Base-by-base conservation (phyloP, 2,888 invertebrate genomes). In the Onthophagus sagittarius region DNA sequence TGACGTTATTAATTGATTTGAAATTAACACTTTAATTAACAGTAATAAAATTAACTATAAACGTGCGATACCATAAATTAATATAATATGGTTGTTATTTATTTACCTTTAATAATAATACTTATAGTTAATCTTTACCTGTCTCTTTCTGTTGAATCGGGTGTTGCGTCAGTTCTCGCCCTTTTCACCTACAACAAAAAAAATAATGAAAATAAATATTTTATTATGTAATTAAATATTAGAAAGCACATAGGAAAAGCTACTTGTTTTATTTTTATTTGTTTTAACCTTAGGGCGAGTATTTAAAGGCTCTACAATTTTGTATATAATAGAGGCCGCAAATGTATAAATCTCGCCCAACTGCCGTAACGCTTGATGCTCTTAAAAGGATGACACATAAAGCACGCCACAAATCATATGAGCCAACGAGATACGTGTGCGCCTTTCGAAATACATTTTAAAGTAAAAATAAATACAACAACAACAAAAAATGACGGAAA, bases 151-250 rank as follows among this genome's bases (percentile, higher is more conserved):
- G 90, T 88, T 76, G 88, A 84, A 83, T 91, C 88, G 82, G 88
- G 80, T 71, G 82, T 87, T 77, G 90, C 86, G 83, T 92, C 92
- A 79, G 89, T 88, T 86, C 91, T 88, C 79, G 90, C 88, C 85
- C 92, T 88, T 87, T 92, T 92, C 85, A 91, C 91, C 92, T 92
- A 88, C 69, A 90, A 90, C 31, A 39, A 75, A 69, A 63, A 69
- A 5, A 64, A 64, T 63, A 63, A 63, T 7, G 0, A 63, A 63
- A 63, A 63, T 15, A 63, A 64, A 53, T 9, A 53, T 53, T 23
- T 23, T 23, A 23, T 23, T 23, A 23, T 23, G 23, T 23, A 23
- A 23, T 23, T 23, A 23, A 23, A 23, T 23, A 23, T 23, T 23
- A 23, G 23, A 23, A 23, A 3, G 23, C 3, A 23, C 3, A 23